Conservation (phyloP, 2,888 invertebrate species). For the Gisinianus flammeolus region DNA sequence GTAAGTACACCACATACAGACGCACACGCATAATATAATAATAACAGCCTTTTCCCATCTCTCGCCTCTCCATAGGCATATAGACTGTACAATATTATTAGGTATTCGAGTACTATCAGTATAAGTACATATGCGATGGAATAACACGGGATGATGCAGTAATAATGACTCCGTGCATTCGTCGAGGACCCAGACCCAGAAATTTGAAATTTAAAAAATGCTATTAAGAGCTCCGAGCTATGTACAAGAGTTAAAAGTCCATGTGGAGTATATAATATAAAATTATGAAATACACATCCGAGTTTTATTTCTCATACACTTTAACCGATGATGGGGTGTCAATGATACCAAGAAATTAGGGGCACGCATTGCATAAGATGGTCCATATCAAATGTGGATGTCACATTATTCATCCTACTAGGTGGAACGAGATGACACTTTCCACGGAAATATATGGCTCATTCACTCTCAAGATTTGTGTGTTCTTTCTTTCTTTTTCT, state of each 20-base stretch:
- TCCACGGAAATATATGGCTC: constrained; percentile 31
- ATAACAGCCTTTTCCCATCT: not conserved
- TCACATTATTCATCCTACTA: constrained; percentile 46
- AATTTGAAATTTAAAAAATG: too few species aligned
- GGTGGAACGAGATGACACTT: constrained; percentile 45
- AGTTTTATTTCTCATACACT: too few species aligned
- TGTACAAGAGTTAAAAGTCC: not conserved
- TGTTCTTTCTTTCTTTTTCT: not conserved
- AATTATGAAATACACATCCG: too few species aligned
- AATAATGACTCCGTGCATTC: not conserved
- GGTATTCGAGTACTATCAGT: not conserved
- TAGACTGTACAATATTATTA: not conserved
- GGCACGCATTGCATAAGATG: constrained; percentile 5
- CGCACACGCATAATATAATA: not conserved
- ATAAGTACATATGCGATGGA: not conserved
- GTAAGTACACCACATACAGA: too few species aligned
- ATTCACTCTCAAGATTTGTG: constrained; percentile 18
- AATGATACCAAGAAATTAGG: constrained; percentile 12
- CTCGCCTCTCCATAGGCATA: not conserved
- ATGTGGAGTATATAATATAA: not conserved
- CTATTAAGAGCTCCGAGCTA: too few species aligned
- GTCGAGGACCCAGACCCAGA: not conserved
- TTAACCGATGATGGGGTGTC: not conserved
- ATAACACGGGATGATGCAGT: not conserved
- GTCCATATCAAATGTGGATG: constrained; percentile 44